Percentiles rank a stretch among this genome's conserved stretches.
These are phyloP conservation scores for Cordilura impudica DNA, from an alignment of 2,888 invertebrate species.

Conservation along the genomic window DNA sequence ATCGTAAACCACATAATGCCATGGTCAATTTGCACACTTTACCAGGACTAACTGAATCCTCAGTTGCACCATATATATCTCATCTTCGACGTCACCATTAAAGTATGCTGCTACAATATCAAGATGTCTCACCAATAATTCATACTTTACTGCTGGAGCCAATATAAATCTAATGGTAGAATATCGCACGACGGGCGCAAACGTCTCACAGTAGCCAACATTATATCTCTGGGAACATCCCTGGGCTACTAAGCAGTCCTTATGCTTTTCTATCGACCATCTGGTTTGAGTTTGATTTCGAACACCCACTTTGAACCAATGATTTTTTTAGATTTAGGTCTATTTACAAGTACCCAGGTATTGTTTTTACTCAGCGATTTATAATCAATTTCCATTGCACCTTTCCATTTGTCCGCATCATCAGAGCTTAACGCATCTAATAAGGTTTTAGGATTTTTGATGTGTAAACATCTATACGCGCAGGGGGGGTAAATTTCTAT, in stretches of 20 bases:
- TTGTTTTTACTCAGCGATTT: slow-evolving; percentile 10
- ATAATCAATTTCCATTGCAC: slow-evolving; percentile 31
- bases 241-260: slow-evolving; percentile 41
- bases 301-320: slow-evolving; percentile 59
- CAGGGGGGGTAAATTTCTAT: too few species aligned
- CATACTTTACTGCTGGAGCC: slow-evolving; percentile 46
- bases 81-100: slow-evolving; percentile 51
- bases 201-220: slow-evolving; percentile 58
- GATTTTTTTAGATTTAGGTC: slow-evolving; percentile 38
- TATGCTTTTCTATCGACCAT: slow-evolving; percentile 53
- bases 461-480: too few species aligned
- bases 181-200: slow-evolving; percentile 57
- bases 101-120: slow-evolving; percentile 57
- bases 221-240: slow-evolving; percentile 57
- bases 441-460: slow-evolving; percentile 20
- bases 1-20: slow-evolving; percentile 46
- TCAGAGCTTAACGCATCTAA: slow-evolving; percentile 20
- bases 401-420: slow-evolving; percentile 27
- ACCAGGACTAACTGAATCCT: too few species aligned
- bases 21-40: slow-evolving; percentile 57
- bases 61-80: slow-evolving; percentile 56
- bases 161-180: slow-evolving; percentile 54
- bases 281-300: slow-evolving; percentile 40
- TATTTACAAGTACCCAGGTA: slow-evolving; percentile 57
- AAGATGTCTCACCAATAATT: slow-evolving; percentile 46